Conservation (phyloP, 2,888 invertebrate species). For the Drosophila bunnanda region DNA sequence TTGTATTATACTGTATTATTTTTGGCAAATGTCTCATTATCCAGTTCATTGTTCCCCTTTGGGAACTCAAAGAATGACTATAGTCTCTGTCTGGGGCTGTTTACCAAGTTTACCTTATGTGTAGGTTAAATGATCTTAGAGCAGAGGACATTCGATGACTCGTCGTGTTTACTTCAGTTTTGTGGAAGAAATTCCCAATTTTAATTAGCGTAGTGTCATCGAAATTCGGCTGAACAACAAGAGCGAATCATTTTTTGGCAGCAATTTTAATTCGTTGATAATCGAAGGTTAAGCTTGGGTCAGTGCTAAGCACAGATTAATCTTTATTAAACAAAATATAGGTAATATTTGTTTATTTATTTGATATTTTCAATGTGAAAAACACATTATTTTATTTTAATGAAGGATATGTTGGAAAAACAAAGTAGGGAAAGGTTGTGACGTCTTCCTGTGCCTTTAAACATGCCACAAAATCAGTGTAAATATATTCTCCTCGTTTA, state of each 20-base stretch:
- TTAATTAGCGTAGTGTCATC: slow-evolving; percentile 44
- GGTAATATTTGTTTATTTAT: neutral
- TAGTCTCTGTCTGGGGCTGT: neutral
- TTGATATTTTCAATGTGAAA: neutral
- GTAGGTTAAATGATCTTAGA: neutral
- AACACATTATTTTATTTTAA: neutral
- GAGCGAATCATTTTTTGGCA: slow-evolving; percentile 34
- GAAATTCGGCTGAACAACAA: slow-evolving; percentile 43
- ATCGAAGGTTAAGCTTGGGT: slow-evolving; percentile 35
- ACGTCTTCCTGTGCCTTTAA: neutral
- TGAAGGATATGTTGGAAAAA: slow-evolving; percentile 2
- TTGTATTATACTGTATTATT: slow-evolving; percentile 43
- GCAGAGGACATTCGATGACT: slow-evolving; percentile 14
- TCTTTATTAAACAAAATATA: neutral
- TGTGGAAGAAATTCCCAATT: slow-evolving; percentile 28
- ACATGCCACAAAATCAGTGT: neutral
- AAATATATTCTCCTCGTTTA: neutral
- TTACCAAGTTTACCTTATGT: neutral
- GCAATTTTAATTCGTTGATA: slow-evolving; percentile 35
- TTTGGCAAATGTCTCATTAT: slow-evolving; percentile 19
- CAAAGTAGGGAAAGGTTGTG: neutral
- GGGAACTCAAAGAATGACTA: neutral
- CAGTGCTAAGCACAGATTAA: slow-evolving; percentile 12
- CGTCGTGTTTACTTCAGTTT: slow-evolving; percentile 25
- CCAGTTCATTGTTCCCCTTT: slow-evolving; percentile 28